phyloP scores from a whole-genome alignment of 2,797 vertebrate species.

The Coreius guichenoti region DNA sequence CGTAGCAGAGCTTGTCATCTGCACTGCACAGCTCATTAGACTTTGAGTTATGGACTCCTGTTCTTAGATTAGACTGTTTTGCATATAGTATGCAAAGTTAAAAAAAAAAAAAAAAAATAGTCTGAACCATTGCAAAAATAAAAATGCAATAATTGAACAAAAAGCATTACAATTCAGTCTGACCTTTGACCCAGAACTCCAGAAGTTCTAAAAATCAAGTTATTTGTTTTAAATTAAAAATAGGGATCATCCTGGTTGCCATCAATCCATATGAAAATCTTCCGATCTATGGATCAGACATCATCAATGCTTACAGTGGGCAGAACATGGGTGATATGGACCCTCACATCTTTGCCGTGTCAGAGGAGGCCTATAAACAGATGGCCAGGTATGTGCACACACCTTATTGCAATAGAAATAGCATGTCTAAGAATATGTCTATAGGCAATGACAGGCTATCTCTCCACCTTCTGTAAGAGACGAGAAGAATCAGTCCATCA shows the following conservation, averaged over 20 bases:
- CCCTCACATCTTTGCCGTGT: conserved; percentile 97
- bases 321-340: conserved; percentile 99
- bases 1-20: conserved; percentile 9
- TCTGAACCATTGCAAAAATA: background rate
- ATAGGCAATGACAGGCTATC: background rate
- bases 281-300: conserved; percentile 94
- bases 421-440: background rate
- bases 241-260: conserved; percentile 96
- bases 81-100: conserved; percentile 5
- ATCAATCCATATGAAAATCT: conserved; percentile 96
- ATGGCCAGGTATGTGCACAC: conserved; percentile 89
- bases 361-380: conserved; percentile 96
- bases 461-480: conserved; percentile 77
- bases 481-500: conserved; percentile 95
- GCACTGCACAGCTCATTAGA: conserved; percentile 48
- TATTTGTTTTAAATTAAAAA: background rate
- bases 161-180: background rate
- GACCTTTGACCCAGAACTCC: background rate
- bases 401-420: background rate
- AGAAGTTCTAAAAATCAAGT: background rate
- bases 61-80: conserved; percentile 48
- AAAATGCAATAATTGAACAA: background rate
- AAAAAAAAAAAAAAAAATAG: background rate
- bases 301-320: conserved; percentile 95
- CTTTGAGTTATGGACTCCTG: conserved; percentile 42